Evolutionary conservation across 2,113 vertebrate species (phyloP), one percentile per base, ranked within the genome.

Genomic region (Leucoraja erinaceus): DNA sequence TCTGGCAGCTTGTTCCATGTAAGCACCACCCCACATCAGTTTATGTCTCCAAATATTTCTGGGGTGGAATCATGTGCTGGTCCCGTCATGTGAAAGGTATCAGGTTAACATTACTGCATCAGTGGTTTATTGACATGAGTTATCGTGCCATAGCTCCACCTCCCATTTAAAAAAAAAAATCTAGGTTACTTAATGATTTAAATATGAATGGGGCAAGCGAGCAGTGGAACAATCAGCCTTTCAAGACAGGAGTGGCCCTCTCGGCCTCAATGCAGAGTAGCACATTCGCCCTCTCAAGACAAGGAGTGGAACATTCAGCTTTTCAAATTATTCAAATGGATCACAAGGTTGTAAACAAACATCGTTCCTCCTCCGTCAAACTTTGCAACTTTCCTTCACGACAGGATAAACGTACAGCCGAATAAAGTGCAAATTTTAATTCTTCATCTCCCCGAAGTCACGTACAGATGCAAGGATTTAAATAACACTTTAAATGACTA

Each of bases 381-480:
- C 5, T 14, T 16, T 16, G 38, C 38, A 47, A 47, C 16, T 68
- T 68, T 68, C 16, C 16, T 14, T 20, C 22, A 20, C 70, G 22
- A 4, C 70, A 72, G 22, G 22, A 20, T 22, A 5, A 72, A 25
- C 5, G 16, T 47, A 47, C 38, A 72, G 63, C 59, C 28, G 28
- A 88, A 63, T 63, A 88, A 88, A 63, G 25, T 88, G 83, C 59
- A 63, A 88, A 88, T 20, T 72, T 1, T 33, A 91, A 22, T 72
- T 70, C 84, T 90, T 59, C n/a, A 68, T 11, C 20, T 90, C 88
- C 70, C 88, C 5, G 20, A 7, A 70, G 31, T 90, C 2, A 90
- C 66, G 38, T 90, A 90, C 61, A 90, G 88, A 31, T 68, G 18
- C 66, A 47, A 91, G 72, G 68, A 72, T 91, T 91, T 22, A 91